Evolutionary conservation across 2,113 vertebrate genomes (phyloP).

Genomic region (Mesitornis unicolor): DNA sequence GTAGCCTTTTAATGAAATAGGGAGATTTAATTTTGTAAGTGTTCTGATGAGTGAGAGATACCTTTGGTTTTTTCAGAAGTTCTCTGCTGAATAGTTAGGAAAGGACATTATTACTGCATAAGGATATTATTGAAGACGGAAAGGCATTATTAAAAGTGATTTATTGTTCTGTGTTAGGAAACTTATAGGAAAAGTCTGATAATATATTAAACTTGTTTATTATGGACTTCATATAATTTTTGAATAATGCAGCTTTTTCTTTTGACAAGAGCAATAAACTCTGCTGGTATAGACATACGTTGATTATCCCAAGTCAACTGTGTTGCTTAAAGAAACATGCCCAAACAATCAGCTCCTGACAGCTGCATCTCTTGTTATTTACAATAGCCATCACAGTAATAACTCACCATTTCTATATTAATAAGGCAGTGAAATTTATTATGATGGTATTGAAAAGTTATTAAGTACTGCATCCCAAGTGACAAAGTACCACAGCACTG

Average conservation of each 20-base stretch:
- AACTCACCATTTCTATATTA: slow-evolving; percentile 96
- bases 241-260: slow-evolving; percentile 78
- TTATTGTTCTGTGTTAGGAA: slow-evolving; percentile 70
- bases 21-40: slow-evolving; percentile 61
- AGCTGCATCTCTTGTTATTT: slow-evolving; percentile 85
- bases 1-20: slow-evolving; percentile 69
- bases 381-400: slow-evolving; percentile 89
- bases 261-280: slow-evolving; percentile 82
- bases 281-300: slow-evolving; percentile 72
- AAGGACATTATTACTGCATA: slow-evolving; percentile 67
- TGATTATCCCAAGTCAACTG: slow-evolving; percentile 79
- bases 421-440: slow-evolving; percentile 96
- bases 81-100: slow-evolving; percentile 69
- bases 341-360: slow-evolving; percentile 80
- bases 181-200: slow-evolving; percentile 78
- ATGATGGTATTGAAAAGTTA: slow-evolving; percentile 91
- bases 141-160: slow-evolving; percentile 79
- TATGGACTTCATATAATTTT: slow-evolving; percentile 76
- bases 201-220: slow-evolving; percentile 83
- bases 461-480: slow-evolving; percentile 89
- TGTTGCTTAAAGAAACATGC: slow-evolving; percentile 82
- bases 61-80: slow-evolving; percentile 66
- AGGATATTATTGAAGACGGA: slow-evolving; percentile 74
- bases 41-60: slow-evolving; percentile 65
- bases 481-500: slow-evolving; percentile 90